phyloP scores from a whole-genome alignment of 2,113 vertebrate species.

The Pyxicephalus adspersus region DNA sequence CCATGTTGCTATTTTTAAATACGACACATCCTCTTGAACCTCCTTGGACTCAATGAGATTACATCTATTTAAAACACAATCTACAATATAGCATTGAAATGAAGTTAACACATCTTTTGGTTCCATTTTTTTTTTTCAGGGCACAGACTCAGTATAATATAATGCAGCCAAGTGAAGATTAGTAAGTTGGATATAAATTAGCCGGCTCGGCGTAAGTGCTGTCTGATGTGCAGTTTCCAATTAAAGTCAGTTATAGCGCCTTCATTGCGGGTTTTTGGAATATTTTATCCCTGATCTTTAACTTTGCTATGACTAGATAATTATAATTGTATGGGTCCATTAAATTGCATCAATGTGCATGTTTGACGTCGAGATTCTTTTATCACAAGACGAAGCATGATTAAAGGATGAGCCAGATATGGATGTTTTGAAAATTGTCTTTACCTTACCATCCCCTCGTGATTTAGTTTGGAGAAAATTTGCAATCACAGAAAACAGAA shows the following conservation, averaged over 20 bases:
- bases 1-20: too few relatives aligned
- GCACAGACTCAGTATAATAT: slow-evolving; percentile 64
- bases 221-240: slow-evolving; percentile 54
- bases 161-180: slow-evolving; percentile 51
- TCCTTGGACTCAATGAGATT: slow-evolving; percentile 61
- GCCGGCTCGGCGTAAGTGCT: slow-evolving; percentile 32
- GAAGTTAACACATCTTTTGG: slow-evolving; percentile 47
- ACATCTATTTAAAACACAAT: slow-evolving; percentile 63
- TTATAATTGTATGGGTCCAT: slow-evolving; percentile 51
- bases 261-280: slow-evolving; percentile 45
- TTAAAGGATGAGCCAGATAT: slow-evolving; percentile 35
- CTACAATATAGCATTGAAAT: slow-evolving; percentile 63
- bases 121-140: slow-evolving; percentile 66
- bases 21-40: too few relatives aligned
- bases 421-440: neutral
- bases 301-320: slow-evolving; percentile 54
- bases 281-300: slow-evolving; percentile 55
- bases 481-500: neutral
- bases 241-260: slow-evolving; percentile 50
- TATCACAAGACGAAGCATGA: slow-evolving; percentile 37
- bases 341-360: slow-evolving; percentile 50
- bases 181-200: slow-evolving; percentile 46
- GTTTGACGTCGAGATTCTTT: slow-evolving; percentile 49
- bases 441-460: neutral
- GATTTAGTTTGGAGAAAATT: neutral